Conservation (phyloP, 2,888 invertebrate genomes). For the Drosophila anomelani region DNA sequence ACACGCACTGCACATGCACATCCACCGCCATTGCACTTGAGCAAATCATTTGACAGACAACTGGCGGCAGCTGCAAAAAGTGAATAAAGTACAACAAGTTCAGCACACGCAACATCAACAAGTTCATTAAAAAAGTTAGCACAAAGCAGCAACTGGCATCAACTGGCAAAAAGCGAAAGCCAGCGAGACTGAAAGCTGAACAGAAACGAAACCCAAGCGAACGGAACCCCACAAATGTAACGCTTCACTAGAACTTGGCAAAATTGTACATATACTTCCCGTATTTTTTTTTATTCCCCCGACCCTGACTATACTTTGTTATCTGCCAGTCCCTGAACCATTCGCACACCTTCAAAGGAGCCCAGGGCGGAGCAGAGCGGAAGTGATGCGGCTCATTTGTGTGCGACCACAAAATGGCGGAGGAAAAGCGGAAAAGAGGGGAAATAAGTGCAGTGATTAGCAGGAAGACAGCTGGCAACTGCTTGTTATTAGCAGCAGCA, state of each 20-base stretch:
- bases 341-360: conserved; percentile 45
- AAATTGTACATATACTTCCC: conserved; percentile 13
- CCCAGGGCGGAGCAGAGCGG: conserved; percentile 29
- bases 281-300: conserved; percentile 24
- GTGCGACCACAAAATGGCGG: conserved; percentile 62
- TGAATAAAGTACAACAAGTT: conserved; percentile 21
- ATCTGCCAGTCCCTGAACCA: conserved; percentile 37
- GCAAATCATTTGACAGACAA: conserved; percentile 64
- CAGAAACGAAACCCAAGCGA: conserved; percentile 62
- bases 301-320: conserved; percentile 14
- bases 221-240: conserved; percentile 66
- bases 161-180: conserved; percentile 30
- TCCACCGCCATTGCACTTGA: conserved; percentile 42
- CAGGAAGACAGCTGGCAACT: conserved; percentile 5
- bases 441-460: conserved; percentile 28
- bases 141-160: conserved; percentile 20
- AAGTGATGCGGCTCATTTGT: conserved; percentile 76
- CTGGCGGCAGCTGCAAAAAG: conserved; percentile 3
- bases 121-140: conserved; percentile 76
- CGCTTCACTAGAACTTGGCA: conserved; percentile 75
- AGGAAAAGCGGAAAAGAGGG: conserved; percentile 1
- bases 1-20: conserved; percentile 39
- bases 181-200: conserved; percentile 12
- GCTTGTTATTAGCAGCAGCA: conserved; percentile 2
- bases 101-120: conserved; percentile 67